phyloP scores from a whole-genome alignment of 2,888 invertebrate genomes.

The Pachydiplax longipennis region DNA sequence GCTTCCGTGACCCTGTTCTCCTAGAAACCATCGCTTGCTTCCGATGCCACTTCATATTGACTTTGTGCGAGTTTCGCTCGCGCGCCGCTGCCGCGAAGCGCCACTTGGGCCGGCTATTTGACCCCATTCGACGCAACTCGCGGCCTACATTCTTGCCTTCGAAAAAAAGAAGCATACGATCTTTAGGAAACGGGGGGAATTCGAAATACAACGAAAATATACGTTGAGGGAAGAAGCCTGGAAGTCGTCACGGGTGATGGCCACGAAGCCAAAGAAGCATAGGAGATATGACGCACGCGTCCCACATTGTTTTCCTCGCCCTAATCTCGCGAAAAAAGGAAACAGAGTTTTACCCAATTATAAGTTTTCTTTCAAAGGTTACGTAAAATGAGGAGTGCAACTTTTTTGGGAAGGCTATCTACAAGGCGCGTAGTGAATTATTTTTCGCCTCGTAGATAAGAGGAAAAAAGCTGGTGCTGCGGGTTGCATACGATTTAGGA shows the following conservation, averaged over 20 bases:
- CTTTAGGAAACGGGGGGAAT: neutral
- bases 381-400: conserved; percentile 3
- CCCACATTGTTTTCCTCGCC: neutral
- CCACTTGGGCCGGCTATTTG: conserved; percentile 50
- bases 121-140: conserved; percentile 53
- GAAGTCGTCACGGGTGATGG: neutral
- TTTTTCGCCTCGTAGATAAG: neutral
- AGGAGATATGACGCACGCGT: neutral
- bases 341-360: neutral
- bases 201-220: neutral
- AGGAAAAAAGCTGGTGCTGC: neutral
- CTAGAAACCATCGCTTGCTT: neutral
- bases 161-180: neutral
- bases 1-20: neutral
- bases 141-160: conserved; percentile 53
- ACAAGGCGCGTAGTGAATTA: neutral
- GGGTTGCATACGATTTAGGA: neutral
- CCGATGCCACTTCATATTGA: neutral
- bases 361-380: neutral
- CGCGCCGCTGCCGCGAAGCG: conserved; percentile 51
- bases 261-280: neutral
- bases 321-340: neutral
- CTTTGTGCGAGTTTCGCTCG: conserved; percentile 46
- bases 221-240: neutral
- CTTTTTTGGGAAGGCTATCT: conserved; percentile 39